These are phyloP conservation scores for Chloromyia formosa DNA, from an alignment of 2,888 invertebrate genomes.

Conservation along the genomic window DNA sequence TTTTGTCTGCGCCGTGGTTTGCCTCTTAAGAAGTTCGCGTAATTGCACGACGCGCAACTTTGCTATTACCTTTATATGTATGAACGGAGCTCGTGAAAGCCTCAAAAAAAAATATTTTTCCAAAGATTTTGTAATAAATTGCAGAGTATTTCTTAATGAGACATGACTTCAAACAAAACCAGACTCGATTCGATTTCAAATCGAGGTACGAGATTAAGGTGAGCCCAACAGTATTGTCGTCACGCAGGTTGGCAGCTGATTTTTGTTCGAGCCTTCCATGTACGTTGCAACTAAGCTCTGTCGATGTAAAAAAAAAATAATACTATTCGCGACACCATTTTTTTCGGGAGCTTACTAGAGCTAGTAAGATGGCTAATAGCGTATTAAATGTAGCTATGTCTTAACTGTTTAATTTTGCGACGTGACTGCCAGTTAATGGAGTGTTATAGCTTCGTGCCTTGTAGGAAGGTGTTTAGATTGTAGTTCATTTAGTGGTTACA, in stretches of 20 bases:
- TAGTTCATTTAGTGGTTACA: not conserved
- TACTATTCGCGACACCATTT: slow-evolving; percentile 24
- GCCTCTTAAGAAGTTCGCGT: slow-evolving; percentile 34
- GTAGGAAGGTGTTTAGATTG: slow-evolving; percentile 28
- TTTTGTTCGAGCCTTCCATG: not conserved
- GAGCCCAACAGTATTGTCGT: not conserved
- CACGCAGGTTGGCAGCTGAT: not conserved
- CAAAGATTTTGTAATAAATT: slow-evolving; percentile 38
- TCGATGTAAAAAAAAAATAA: not conserved
- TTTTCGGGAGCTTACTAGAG: slow-evolving; percentile 8
- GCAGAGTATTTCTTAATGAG: slow-evolving; percentile 35
- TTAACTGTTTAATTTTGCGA: slow-evolving; percentile 33
- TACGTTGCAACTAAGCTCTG: slow-evolving; percentile 8
- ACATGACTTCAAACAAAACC: slow-evolving; percentile 25
- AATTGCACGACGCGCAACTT: slow-evolving; percentile 16
- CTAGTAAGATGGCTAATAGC: not conserved
- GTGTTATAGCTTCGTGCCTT: slow-evolving; percentile 8
- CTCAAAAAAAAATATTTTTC: slow-evolving; percentile 12
- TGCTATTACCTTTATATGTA: too few relatives aligned
- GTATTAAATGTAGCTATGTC: not conserved
- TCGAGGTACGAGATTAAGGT: not conserved
- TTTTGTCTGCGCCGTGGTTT: slow-evolving; percentile 2
- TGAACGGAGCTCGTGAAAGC: too few relatives aligned
- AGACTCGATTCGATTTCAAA: not conserved
- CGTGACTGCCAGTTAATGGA: slow-evolving; percentile 13